phyloP scores from a whole-genome alignment of 2,797 vertebrate genomes.

The Nasua narica region DNA sequence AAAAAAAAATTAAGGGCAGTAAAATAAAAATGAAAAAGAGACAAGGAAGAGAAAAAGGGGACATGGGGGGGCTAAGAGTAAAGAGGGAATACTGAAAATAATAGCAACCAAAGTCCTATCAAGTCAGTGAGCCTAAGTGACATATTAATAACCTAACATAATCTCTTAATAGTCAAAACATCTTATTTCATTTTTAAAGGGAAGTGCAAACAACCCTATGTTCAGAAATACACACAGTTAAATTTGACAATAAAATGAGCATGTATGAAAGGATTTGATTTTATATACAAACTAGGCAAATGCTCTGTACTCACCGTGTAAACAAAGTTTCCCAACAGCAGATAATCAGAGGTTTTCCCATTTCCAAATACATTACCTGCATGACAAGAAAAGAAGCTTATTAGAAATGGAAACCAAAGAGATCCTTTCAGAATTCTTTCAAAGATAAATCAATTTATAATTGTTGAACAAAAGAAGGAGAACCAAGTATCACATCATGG shows the following conservation, averaged over 20 bases:
- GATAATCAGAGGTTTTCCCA: slow-evolving; percentile 96
- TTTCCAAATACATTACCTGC: slow-evolving; percentile 95
- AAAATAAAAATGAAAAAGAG: background rate
- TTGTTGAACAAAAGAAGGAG: background rate
- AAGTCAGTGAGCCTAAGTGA: background rate
- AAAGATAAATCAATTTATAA: background rate
- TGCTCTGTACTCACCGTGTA: slow-evolving; percentile 92
- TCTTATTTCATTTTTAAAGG: slow-evolving; percentile 33
- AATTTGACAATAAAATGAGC: background rate
- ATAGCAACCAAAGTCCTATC: background rate
- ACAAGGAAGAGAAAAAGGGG: background rate
- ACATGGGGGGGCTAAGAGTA: background rate
- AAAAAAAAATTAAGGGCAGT: background rate
- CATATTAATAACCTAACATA: background rate
- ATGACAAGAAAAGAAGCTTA: slow-evolving; percentile 64
- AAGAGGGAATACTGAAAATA: background rate
- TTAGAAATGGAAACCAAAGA: background rate
- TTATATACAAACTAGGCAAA: background rate
- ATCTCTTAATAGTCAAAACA: slow-evolving; percentile 17
- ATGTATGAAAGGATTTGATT: background rate
- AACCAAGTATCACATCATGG: background rate
- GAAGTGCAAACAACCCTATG: background rate
- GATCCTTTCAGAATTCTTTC: background rate
- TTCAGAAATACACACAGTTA: background rate
- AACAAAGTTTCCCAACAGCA: slow-evolving; percentile 98